A percentile compares a stretch with the other conserved stretches of the same genome.
phyloP scores from a whole-genome alignment of 2,113 vertebrate genomes.

The Candoia aspera region DNA sequence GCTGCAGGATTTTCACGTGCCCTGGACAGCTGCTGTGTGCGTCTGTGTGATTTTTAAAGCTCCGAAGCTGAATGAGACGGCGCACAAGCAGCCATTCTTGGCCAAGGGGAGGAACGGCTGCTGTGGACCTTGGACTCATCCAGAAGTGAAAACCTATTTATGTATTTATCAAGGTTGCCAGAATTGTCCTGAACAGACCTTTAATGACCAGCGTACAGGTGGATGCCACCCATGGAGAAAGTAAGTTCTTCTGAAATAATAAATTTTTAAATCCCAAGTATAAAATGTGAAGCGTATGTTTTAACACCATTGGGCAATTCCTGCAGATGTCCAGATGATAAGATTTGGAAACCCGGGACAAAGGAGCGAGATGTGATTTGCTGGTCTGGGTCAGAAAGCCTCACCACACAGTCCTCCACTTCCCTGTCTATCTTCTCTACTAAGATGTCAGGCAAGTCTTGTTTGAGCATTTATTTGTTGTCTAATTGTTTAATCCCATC shows the following conservation, averaged over 20 bases:
- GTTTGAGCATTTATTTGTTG: not conserved
- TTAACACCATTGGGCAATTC: not conserved
- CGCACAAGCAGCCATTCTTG: not conserved
- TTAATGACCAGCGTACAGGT: conserved; percentile 48
- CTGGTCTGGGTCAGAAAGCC: fast-evolving
- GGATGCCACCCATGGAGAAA: conserved; percentile 67
- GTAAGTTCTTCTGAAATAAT: conserved; percentile 52
- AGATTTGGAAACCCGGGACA: conserved; percentile 63
- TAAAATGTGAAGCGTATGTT: not conserved
- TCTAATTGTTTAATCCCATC: not conserved
- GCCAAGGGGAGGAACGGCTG: too few relatives aligned
- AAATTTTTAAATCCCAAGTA: not conserved
- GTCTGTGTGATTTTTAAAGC: not conserved
- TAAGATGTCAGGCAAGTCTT: conserved; percentile 38
- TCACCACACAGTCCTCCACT: not conserved
- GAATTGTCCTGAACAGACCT: conserved; percentile 57
- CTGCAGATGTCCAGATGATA: conserved; percentile 66
- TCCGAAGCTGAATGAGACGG: not conserved
- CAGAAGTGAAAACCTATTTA: not conserved
- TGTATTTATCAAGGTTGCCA: conserved; percentile 54
- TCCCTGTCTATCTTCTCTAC: not conserved
- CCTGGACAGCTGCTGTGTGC: not conserved
- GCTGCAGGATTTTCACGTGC: not conserved
- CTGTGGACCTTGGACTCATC: not conserved
- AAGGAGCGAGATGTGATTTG: conserved; percentile 66